Conservation (phyloP, 2,888 invertebrate species). For the Hirudinaria manillensis region DNA sequence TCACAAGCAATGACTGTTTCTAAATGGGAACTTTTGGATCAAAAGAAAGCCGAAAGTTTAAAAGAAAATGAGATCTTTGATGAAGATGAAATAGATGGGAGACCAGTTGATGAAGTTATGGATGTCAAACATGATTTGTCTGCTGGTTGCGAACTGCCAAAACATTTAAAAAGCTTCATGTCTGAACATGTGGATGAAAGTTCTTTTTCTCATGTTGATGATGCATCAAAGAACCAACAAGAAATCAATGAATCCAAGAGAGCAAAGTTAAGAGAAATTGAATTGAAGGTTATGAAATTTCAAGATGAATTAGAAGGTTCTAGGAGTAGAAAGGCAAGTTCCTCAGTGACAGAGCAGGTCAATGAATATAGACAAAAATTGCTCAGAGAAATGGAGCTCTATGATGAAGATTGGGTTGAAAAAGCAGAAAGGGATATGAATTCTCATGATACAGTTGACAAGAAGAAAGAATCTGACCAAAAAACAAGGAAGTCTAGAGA, state of each 20-base stretch:
- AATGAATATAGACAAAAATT: constrained; percentile 84
- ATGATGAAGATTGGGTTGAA: background rate
- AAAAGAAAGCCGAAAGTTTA: constrained; percentile 50
- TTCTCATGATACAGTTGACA: background rate
- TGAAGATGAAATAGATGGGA: constrained; percentile 45
- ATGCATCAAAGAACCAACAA: constrained; percentile 14
- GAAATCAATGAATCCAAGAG: constrained; percentile 54
- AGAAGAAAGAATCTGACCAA: background rate
- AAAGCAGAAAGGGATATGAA: background rate
- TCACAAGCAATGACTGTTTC: constrained; percentile 74
- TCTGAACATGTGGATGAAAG: background rate
- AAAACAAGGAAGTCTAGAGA: background rate
- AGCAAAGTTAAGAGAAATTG: constrained; percentile 71
- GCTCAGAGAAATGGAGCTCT: constrained; percentile 63
- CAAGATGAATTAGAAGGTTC: constrained; percentile 91
- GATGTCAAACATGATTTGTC: background rate
- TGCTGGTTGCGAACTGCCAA: background rate
- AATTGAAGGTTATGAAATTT: constrained; percentile 85
- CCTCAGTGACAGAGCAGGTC: constrained; percentile 70
- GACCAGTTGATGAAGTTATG: constrained; percentile 29
- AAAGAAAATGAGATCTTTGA: constrained; percentile 36
- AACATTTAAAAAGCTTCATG: background rate
- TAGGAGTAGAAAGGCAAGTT: constrained; percentile 56
- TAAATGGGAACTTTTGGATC: constrained; percentile 76
- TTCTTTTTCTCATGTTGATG: background rate